Base-by-base conservation (phyloP, 2,113 vertebrate genomes). In the Mus pahari region DNA sequence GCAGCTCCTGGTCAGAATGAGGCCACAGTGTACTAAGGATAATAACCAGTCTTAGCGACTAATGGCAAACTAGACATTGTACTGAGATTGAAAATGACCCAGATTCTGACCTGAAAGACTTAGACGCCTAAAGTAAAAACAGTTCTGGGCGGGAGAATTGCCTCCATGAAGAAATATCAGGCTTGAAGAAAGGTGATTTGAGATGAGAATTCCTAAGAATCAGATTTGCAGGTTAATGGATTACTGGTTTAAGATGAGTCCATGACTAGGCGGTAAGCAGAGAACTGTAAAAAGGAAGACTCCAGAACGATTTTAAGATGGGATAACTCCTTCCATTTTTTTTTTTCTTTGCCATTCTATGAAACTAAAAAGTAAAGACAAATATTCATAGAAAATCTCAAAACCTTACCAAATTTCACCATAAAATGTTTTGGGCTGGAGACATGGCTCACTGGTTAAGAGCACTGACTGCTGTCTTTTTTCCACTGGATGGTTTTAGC, bases 321-420 rank as follows among this genome's bases (percentile, higher is more conserved):
- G 91, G 91, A 62, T 45, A n/a, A 45, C 42, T 64, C 24, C 31
- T 92, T 36, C 12, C 62, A n/a, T 58, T 58, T 58, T 19, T 58
- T 58, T 48, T 48, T 84, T 92, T 94, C 83, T n/a, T 89, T 79
- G 12, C 1, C 60, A 0, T 26, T 94, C 90, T 86, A 70, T 19
- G 0, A 17, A 90, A 66, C 73, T 88, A 90, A 95, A 95, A 97
- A 84, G 42, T 84, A 71, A 92, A 14, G 26, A 86, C 81, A 53
- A 92, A 84, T 89, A 73, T 81, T 22, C 20, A 73, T 71, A 75
- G 26, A 75, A 86, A 74, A 84, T 28, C 1, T 79, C 74, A 91
- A 68, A 7, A 2, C 12, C 7, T 88, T 71, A 87, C 10, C 33
- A 86, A 86, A 11, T 62, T 84, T 82, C 75, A 78, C 73, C 82